phyloP scores from a whole-genome alignment of 2,113 vertebrate genomes.

The Sarotherodon lohbergeri region DNA sequence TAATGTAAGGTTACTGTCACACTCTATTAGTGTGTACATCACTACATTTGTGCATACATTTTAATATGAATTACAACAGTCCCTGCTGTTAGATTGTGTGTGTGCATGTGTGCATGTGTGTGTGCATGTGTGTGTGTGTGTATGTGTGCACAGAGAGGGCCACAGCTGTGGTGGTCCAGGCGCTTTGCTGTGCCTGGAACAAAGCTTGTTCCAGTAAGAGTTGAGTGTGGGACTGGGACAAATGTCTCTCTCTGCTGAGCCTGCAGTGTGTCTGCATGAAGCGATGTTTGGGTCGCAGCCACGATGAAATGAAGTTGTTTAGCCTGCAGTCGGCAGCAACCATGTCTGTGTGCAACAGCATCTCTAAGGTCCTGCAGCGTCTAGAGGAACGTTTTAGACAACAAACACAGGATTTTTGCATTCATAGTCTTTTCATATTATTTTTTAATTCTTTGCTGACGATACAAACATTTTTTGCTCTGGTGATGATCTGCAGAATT shows the following conservation, averaged over 20 bases:
- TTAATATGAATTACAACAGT: neutral
- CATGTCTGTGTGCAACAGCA: neutral
- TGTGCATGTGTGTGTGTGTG: neutral
- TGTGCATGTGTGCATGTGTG: neutral
- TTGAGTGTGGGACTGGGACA: neutral
- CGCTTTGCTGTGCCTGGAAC: neutral
- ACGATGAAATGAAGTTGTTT: neutral
- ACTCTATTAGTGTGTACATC: neutral
- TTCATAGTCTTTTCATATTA: neutral
- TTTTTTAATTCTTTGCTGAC: no score
- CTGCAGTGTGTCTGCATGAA: neutral
- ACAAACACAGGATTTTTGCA: rapidly evolving
- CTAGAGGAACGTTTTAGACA: neutral
- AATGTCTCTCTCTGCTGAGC: neutral
- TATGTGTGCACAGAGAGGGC: neutral
- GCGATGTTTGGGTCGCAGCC: neutral
- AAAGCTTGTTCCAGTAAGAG: neutral
- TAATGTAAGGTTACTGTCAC: neutral
- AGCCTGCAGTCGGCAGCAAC: neutral
- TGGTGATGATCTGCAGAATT: no score
- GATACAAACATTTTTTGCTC: no score
- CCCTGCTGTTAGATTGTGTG: rapidly evolving
- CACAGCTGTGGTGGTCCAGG: neutral
- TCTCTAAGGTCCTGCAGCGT: neutral
- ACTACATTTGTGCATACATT: neutral